Evolutionary conservation across 2,797 vertebrate species (phyloP).

Genomic region (Danio jaintianensis): DNA sequence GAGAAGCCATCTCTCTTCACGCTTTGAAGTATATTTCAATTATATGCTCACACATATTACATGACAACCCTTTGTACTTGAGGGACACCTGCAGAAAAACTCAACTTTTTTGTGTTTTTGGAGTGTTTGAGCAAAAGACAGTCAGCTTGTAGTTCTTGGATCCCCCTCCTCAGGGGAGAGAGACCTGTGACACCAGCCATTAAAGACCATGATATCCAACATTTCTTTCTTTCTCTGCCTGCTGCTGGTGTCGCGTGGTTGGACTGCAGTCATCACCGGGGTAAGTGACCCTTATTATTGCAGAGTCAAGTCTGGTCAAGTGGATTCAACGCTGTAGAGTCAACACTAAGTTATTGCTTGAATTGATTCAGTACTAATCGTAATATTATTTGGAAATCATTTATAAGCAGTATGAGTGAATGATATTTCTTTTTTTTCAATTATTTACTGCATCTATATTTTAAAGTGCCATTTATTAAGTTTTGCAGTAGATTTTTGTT

Average conservation of each 20-base stretch:
- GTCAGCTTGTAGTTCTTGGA: conserved; percentile 48
- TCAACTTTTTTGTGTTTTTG: background rate
- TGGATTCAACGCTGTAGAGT: background rate
- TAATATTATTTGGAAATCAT: background rate
- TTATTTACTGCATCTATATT: background rate
- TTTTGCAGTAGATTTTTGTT: background rate
- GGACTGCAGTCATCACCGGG: conserved; percentile 81
- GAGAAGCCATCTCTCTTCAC: conserved; percentile 61
- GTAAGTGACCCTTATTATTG: conserved; percentile 69
- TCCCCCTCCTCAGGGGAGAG: conserved; percentile 46
- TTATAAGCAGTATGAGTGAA: background rate
- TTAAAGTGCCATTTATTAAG: background rate
- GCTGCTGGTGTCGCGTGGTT: conserved; percentile 71
- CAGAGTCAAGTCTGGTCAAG: background rate
- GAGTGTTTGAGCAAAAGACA: conserved; percentile 32
- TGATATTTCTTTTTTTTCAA: background rate
- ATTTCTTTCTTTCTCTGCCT: conserved; percentile 68
- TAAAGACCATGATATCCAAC: conserved; percentile 73
- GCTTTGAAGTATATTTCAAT: conserved; percentile 1
- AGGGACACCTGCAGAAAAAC: conserved; percentile 18
- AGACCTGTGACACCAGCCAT: conserved; percentile 39
- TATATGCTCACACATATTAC: conserved; percentile 6
- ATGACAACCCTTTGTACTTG: conserved; percentile 12
- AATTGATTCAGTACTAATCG: background rate
- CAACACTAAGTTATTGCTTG: background rate